Percentiles rank a stretch among this genome's conserved stretches.
Evolutionary conservation across 2,797 vertebrate species (phyloP).

Genomic region (Gephyroberyx darwinii): DNA sequence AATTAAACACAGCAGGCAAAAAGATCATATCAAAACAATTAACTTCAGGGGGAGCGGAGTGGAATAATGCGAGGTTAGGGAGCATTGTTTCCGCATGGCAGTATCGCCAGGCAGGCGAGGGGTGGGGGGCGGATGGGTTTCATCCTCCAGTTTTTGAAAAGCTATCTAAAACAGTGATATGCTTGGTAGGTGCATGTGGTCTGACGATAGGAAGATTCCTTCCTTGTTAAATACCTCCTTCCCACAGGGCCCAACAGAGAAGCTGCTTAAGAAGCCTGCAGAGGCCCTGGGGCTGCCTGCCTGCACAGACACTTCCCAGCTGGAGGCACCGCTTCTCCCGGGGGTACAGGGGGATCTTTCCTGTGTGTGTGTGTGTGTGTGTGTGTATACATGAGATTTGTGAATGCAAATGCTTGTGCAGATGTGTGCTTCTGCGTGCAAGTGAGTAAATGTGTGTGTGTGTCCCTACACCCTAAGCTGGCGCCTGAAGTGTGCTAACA

Average conservation of each 20-base stretch:
- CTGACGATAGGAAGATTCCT: constrained; percentile 38
- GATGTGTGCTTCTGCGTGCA: constrained; percentile 22
- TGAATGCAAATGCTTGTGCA: constrained; percentile 24
- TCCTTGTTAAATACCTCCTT: constrained; percentile 29
- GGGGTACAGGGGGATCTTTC: constrained; percentile 22
- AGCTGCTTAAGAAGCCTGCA: constrained; percentile 37
- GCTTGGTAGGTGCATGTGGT: constrained; percentile 33
- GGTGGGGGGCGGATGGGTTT: constrained; percentile 27
- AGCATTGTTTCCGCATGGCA: constrained; percentile 50
- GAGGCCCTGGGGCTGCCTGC: constrained; percentile 51
- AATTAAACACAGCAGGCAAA: constrained; percentile 55
- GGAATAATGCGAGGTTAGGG: constrained; percentile 39
- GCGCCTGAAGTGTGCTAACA: constrained; percentile 25
- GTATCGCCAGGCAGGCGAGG: constrained; percentile 30
- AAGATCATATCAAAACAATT: constrained; percentile 54
- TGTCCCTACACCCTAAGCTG: constrained; percentile 9
- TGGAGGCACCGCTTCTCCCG: constrained; percentile 42
- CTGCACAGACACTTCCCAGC: constrained; percentile 39
- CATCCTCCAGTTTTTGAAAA: constrained; percentile 37
- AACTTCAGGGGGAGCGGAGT: constrained; percentile 33
- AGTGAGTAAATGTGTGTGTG: constrained; percentile 13
- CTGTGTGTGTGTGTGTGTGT: constrained; percentile 10
- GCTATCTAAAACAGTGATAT: constrained; percentile 12
- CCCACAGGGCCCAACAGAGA: constrained; percentile 32
- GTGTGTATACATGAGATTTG: constrained; percentile 20